Percentiles rank a stretch among this genome's conserved stretches.
phyloP scores from a whole-genome alignment of 2,888 invertebrate species.

The Leucophora obtusa region DNA sequence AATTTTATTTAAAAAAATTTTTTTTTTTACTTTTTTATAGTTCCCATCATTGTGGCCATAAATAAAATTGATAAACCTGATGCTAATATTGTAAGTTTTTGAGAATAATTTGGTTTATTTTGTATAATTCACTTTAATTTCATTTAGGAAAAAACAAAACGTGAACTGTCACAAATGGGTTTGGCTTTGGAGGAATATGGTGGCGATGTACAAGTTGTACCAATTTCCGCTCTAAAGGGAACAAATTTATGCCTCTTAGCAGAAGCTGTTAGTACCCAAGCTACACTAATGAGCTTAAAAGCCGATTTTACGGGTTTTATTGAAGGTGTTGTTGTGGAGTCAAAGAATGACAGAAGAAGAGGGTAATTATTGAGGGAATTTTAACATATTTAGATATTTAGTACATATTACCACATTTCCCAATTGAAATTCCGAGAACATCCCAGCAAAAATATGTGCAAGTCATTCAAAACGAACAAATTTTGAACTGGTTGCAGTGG shows the following conservation, averaged over 20 bases:
- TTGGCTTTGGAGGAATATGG: conserved; percentile 92
- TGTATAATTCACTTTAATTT: neutral
- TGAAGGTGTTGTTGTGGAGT: conserved; percentile 95
- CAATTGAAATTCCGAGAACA: no score
- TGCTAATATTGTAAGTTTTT: conserved; percentile 88
- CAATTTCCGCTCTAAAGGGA: conserved; percentile 93
- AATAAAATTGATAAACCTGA: conserved; percentile 98
- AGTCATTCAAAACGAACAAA: no score
- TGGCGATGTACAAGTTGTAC: conserved; percentile 94
- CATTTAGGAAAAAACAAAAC: conserved; percentile 85
- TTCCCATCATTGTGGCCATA: conserved; percentile 96
- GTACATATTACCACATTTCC: no score
- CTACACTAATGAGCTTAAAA: conserved; percentile 91
- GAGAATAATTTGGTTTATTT: neutral
- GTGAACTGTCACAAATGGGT: conserved; percentile 87
- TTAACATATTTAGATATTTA: no score
- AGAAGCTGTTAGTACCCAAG: conserved; percentile 90
- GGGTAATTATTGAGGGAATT: conserved; percentile 79
- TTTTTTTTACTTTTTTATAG: conserved; percentile 83
- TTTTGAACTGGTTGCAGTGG: no score
- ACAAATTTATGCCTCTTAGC: conserved; percentile 87
- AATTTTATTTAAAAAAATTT: no score
- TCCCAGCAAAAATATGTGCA: no score
- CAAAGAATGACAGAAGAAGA: conserved; percentile 83
- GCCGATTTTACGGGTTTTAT: conserved; percentile 90